Base-by-base conservation (phyloP, 2,797 vertebrate species). In the Leptodactylus fallax region DNA sequence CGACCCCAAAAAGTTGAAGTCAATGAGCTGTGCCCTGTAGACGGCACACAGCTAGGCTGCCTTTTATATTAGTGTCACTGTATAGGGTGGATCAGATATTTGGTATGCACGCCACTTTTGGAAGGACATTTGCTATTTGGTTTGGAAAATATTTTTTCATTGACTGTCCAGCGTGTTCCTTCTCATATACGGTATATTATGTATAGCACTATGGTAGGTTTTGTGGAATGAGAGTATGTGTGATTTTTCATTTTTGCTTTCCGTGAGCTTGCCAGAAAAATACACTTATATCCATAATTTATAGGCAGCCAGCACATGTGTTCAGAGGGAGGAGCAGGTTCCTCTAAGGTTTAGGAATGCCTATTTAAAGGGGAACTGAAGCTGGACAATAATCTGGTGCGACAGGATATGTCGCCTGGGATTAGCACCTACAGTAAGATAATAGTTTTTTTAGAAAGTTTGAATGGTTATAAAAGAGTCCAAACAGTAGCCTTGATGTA, bases 211-310 rank as follows among this genome's bases (percentile, higher is more conserved):
- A 19, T 69, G 23, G n/a, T 55, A 69, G 63, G 53, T 3, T 47
- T 45, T 56, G 78, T 45, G 77, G 77, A 72, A 72, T 86, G 85
- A 63, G 25, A 72, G 55, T 3, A 72, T 27, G 65, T 81, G 65
- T 87, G 65, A 81, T 81, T 81, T 87, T 81, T 77, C 9, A 60
- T 61, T 69, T 81, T 87, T 61, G 14, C 67, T 74, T 47, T 71
- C n/a, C n/a, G 7, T 51, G 23, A 19, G 67, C 36, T 23, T 72
- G 79, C 85, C 85, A 87, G 67, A 58, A 58, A 86, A 71, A 87
- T 83, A 55, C 25, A 55, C 65, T 72, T 47, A 17, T 82, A 69
- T 69, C 63, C 65, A 86, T 79, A 58, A 55, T 25, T 86, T 53
- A 36, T 6, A 60, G 27, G 77, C 63, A 72, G 85, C 85, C 85